Conservation (phyloP, 1,140 invertebrate species). For the Drosophila fuyamai region DNA sequence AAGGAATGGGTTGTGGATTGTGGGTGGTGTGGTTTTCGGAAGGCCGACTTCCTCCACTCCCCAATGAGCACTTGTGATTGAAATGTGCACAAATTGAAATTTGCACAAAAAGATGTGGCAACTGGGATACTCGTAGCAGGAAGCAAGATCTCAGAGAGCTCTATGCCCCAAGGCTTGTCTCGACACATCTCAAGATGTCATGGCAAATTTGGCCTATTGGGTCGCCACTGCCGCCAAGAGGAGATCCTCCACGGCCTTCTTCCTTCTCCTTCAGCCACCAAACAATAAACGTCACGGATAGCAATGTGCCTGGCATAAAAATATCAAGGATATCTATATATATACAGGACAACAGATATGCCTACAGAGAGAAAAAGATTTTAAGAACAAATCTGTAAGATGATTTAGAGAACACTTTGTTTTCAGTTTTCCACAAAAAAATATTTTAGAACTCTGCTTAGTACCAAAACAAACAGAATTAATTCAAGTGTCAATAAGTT, state of each 20-base stretch:
- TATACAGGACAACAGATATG: slow-evolving; percentile 45
- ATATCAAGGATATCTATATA: slow-evolving; percentile 75
- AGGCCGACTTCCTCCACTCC: slow-evolving; percentile 28
- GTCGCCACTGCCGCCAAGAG: slow-evolving; percentile 47
- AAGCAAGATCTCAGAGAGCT: slow-evolving; percentile 25
- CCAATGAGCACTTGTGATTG: slow-evolving; percentile 72
- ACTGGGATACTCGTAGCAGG: slow-evolving; percentile 8
- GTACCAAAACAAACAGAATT: too few species aligned
- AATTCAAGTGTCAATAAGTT: too few species aligned
- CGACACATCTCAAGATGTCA: slow-evolving; percentile 67
- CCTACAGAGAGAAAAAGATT: not conserved
- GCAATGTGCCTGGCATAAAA: slow-evolving; percentile 72
- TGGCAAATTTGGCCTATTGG: slow-evolving; percentile 79
- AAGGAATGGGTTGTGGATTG: not conserved
- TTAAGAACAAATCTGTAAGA: too few species aligned
- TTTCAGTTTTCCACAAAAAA: too few species aligned
- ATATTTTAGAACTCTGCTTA: too few species aligned
- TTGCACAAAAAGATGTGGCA: slow-evolving; percentile 52
- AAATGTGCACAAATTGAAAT: slow-evolving; percentile 82
- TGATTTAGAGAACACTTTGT: too few species aligned
- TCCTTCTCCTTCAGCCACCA: slow-evolving; percentile 41
- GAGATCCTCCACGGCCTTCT: slow-evolving; percentile 1
- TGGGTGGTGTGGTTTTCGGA: slow-evolving; percentile 16
- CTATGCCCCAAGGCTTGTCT: slow-evolving; percentile 41
- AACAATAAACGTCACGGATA: slow-evolving; percentile 81